Base-by-base conservation (phyloP, 2,797 vertebrate species). In the Phataginus tetradactyla region DNA sequence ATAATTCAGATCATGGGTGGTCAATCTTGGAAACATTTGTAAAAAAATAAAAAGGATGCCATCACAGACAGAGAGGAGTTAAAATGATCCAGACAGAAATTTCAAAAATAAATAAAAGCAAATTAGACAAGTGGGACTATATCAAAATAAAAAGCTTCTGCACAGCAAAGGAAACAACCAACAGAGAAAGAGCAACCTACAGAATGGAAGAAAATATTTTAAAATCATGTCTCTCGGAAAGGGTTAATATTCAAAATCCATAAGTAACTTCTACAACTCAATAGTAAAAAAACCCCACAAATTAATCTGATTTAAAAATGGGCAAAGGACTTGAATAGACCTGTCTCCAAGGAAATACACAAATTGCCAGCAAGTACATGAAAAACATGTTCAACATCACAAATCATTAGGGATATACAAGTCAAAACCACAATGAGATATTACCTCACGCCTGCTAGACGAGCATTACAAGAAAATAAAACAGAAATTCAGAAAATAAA, bases 21-120 rank as follows among this genome's bases (percentile, higher is more conserved):
- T 17, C 27, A 57, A 32, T 86, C 45, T 90, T 92, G 61, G 93
- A 88, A 78, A 72, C 86, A 68, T 64, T 55, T 89, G n/a, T 95
- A 7, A 39, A 39, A 45, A 86, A 49, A 27, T n/a, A n/a, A 85
- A 88, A 64, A 68, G 1, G 55, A 84, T 85, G 25, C 14, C 13
- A 23, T 59, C 90, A 49, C 14, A 92, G 57, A 81, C 91, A 39
- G 2, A 55, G 34, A 78, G 17, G 53, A 59, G 9, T 71, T 25
- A 84, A 4, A 91, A 53, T 91, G 20, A 37, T 11, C 9, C n/a
- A 81, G 55, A 88, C 12, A 83, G 13, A 66, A 86, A 87, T 80
- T 95, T 95, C 32, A 92, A 27, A 45, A 45, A 45, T 39, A 39
- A 77, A 51, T 13, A 80, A 45, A 94, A 74, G 3, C 12, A 88